phyloP scores from a whole-genome alignment of 92 coral and sea anemone genomes.

The Desmophyllum pertusum region DNA sequence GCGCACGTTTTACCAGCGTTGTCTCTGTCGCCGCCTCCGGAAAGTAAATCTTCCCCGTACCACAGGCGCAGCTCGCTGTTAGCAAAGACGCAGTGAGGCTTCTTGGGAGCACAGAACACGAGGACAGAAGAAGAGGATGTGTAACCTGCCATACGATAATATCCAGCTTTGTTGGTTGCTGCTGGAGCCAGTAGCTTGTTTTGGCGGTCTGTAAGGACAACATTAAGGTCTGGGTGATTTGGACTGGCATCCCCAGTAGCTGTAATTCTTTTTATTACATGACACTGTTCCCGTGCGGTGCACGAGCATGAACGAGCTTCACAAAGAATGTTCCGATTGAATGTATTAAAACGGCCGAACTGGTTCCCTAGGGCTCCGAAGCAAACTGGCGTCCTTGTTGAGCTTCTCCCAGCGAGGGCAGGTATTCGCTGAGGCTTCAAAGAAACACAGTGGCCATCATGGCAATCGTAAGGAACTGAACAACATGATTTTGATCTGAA shows the following conservation, averaged over 20 bases:
- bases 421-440: no score
- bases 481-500: not conserved
- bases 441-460: no score
- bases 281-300: slow-evolving; percentile 34
- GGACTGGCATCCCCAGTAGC: slow-evolving; percentile 37
- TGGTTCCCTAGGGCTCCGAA: slow-evolving; percentile 23
- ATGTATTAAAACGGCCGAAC: slow-evolving; percentile 10
- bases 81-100: slow-evolving; percentile 12
- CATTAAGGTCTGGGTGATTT: not conserved
- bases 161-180: not conserved
- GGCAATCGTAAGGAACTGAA: not conserved
- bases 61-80: slow-evolving; percentile 26
- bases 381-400: slow-evolving; percentile 32
- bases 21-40: not conserved
- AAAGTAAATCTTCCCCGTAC: slow-evolving; percentile 15
- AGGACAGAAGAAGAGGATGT: not conserved
- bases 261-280: not conserved
- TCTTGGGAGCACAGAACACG: slow-evolving; percentile 21
- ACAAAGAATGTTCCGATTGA: slow-evolving; percentile 24
- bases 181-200: not conserved
- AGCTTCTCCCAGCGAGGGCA: slow-evolving; percentile 43
- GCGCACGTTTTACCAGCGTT: slow-evolving; percentile 30
- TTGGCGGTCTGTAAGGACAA: not conserved
- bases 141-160: not conserved
- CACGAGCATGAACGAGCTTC: slow-evolving; percentile 43